phyloP scores from a whole-genome alignment of 2,888 invertebrate genomes.

The Morpho helenor region DNA sequence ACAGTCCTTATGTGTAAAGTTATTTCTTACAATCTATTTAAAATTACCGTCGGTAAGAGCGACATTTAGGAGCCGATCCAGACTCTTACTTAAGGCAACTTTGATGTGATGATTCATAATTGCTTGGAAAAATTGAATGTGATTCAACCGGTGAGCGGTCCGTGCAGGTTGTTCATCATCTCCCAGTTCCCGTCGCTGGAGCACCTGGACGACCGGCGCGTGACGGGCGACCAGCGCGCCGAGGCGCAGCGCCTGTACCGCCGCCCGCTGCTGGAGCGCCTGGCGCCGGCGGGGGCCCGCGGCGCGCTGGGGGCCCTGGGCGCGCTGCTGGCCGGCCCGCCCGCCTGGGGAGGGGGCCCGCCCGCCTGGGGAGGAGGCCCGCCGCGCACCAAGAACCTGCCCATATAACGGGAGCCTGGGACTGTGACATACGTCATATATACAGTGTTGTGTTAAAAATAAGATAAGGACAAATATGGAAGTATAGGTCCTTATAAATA shows the following conservation, averaged over 20 bases:
- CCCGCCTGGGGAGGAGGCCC: not conserved
- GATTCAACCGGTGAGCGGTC: too few relatives aligned
- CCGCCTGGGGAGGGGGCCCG: not conserved
- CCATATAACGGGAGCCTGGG: not conserved
- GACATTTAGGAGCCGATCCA: too few relatives aligned
- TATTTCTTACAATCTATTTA: too few relatives aligned
- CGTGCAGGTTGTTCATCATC: constrained; percentile 84
- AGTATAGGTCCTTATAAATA: too few relatives aligned
- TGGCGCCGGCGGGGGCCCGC: constrained; percentile 44
- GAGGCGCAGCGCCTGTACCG: constrained; percentile 82
- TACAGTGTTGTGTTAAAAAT: not conserved
- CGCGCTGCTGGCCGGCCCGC: constrained; percentile 1
- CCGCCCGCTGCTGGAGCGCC: constrained; percentile 78
- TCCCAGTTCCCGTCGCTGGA: constrained; percentile 84
- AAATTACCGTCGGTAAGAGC: too few relatives aligned
- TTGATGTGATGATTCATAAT: too few relatives aligned
- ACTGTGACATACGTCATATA: not conserved
- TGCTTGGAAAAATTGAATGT: too few relatives aligned
- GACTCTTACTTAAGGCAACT: too few relatives aligned
- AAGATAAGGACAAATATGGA: too few relatives aligned
- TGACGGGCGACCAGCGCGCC: constrained; percentile 82
- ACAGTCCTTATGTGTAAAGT: too few relatives aligned
- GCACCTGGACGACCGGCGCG: constrained; percentile 84
- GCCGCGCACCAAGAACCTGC: not conserved
- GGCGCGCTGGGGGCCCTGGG: constrained; percentile 1